A percentile compares a stretch with the other conserved stretches of the same genome.
phyloP scores from a whole-genome alignment of 1,140 invertebrate genomes.

The Apocrypta bakeri region DNA sequence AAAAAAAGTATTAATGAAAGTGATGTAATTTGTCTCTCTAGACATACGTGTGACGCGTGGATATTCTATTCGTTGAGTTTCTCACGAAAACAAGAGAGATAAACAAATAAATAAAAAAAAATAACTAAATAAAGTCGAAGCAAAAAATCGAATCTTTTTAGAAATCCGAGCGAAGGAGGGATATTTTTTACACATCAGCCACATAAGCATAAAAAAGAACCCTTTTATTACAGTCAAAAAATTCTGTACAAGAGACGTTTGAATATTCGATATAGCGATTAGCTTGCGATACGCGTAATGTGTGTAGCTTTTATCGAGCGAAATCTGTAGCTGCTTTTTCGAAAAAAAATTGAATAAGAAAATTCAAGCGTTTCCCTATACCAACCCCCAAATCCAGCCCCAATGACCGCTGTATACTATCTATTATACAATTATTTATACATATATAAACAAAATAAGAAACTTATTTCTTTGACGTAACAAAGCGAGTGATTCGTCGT shows the following conservation, averaged over 20 bases:
- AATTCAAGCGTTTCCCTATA: slow-evolving; percentile 17
- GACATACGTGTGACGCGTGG: not conserved
- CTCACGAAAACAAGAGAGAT: slow-evolving; percentile 29
- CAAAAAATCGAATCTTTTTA: slow-evolving; percentile 32
- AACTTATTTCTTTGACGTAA: slow-evolving; percentile 14
- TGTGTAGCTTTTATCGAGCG: not conserved
- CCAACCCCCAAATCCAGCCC: too few relatives aligned
- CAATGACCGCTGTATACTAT: not conserved
- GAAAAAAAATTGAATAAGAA: not conserved
- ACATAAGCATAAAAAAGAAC: too few relatives aligned
- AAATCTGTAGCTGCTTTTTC: not conserved
- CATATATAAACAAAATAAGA: not conserved
- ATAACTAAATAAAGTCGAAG: slow-evolving; percentile 20
- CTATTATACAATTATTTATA: not conserved
- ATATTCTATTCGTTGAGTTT: slow-evolving; percentile 28
- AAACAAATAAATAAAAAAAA: too few relatives aligned
- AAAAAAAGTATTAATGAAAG: slow-evolving; percentile 22
- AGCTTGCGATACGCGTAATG: not conserved
- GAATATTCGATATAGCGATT: slow-evolving; percentile 8
- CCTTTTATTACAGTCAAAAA: slow-evolving; percentile 29
- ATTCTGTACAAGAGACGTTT: not conserved
- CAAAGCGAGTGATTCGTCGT: slow-evolving; percentile 3
- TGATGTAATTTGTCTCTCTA: not conserved
- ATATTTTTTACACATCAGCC: slow-evolving; percentile 48
- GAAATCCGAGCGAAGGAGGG: slow-evolving; percentile 19